Evolutionary conservation across 2,888 invertebrate species (phyloP), one percentile per base, ranked within the genome.

Genomic region (Apotomis turbidana): DNA sequence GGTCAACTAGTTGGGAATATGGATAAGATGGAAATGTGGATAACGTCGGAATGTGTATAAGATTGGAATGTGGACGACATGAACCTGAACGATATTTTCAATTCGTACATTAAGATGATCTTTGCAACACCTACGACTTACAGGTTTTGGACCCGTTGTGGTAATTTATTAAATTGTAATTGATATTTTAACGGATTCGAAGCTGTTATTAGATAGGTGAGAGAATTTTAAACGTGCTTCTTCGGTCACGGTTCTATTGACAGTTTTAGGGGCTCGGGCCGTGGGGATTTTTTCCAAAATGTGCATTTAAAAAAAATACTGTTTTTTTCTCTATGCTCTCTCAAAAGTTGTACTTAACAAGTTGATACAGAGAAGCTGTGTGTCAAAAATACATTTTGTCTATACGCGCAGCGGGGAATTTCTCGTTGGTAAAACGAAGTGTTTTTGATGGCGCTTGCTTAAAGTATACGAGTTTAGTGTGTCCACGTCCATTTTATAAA

Each of bases 121-220:
- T 55, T 62, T 15, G 67, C 58, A 38, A 68, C 68, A 62, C 63
- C 68, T 62, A 58, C 52, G 61, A 57, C 61, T 41, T 58, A 52
- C 72, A 72, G 74, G 67, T 68, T 71, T 74, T 74, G 74, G 71
- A 68, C 71, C 71, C 68, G 46, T 63, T 55, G 67, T 71, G 62
- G 71, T 64, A 64, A 74, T 71, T 71, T 71, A 68, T 68, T 68
- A 68, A 68, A 70, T 63, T 62, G 58, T 72, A 72, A 72, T 63
- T 68, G 41, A 71, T 71, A 71, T 68, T 52, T 9, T 68, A 54
- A 63, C 59, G 58, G 52, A 54, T 68, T 72, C 62, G 46, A 63
- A 71, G 58, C 58, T 68, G 62, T 64, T 59, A 49, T 63, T 71
- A 71, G 71, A 71, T 68, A 68, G 67, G 68, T 38, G 68, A 41